Base-by-base conservation (phyloP, 1,140 invertebrate species). In the Thaumatotibia leucotreta region DNA sequence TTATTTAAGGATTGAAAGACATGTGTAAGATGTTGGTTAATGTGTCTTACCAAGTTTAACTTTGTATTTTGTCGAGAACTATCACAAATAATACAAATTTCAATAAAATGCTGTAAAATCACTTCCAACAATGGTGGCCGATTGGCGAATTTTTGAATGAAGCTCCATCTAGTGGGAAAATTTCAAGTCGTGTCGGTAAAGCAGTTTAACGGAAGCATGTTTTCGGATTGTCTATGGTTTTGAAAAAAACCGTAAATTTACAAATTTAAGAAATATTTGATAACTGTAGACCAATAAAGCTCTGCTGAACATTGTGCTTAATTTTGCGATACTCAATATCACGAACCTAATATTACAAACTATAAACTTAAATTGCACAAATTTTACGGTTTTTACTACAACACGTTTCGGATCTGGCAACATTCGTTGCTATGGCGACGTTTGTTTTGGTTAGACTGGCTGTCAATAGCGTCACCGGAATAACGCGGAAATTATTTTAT, bases 41-140 rank as follows among this genome's bases (percentile, higher is more conserved):
- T 79, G 33, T 76, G 69, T 68, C 70, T 70, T 79, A 73, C 68
- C 6, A 23, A 65, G 50, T 68, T 73, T 77, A 76, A 72, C 49
- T 61, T 68, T 70, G 75, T 80, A 80, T 83, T 76, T 80, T 72
- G 74, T 63, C 73, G 67, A 70, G 75, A 83, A 76, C 69, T 77
- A 70, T 69, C 72, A 78, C 75, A 82, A 83, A 80, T 86, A 83
- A 77, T 73, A 77, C 66, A 82, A 83, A 83, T 84, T 82, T 75
- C 71, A 76, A 71, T 69, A 81, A 89, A 86, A 83, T 80, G 76
- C 77, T 82, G 80, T 82, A 82, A 77, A 82, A 82, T 86, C 82
- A 81, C 83, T 77, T 83, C 76, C 86, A 83, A 89, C 88, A 91
- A 91, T 91, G 88, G 85, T 89, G 88, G 88, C 85, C 88, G 88